A percentile compares a stretch with the other conserved stretches of the same genome.
phyloP scores from a whole-genome alignment of 2,797 vertebrate genomes.

The Mus caroli region DNA sequence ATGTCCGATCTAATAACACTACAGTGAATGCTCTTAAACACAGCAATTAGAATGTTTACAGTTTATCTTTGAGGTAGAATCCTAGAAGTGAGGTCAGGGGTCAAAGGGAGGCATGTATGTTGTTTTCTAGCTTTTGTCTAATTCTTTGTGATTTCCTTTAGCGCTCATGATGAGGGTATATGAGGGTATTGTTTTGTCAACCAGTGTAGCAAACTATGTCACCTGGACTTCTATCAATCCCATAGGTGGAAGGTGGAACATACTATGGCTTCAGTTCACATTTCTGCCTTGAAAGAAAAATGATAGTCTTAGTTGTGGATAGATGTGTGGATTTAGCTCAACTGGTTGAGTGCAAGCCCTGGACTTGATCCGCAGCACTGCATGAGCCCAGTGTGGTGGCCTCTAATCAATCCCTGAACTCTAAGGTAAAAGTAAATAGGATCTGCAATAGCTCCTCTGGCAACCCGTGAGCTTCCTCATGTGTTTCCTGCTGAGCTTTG shows the following conservation, averaged over 20 bases:
- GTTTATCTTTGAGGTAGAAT: neutral
- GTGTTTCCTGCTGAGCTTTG: neutral
- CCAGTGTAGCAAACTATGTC: neutral
- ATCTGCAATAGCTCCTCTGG: neutral
- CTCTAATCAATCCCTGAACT: neutral
- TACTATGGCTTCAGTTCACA: neutral
- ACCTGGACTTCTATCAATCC: neutral
- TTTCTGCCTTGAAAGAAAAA: neutral
- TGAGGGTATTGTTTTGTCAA: neutral
- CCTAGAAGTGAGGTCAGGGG: neutral
- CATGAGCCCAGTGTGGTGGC: neutral
- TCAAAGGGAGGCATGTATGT: neutral
- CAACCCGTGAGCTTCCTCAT: neutral
- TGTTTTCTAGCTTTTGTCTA: neutral
- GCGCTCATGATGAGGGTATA: fast-evolving
- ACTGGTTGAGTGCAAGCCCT: neutral
- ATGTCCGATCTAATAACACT: neutral
- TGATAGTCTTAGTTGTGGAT: neutral
- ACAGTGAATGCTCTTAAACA: neutral
- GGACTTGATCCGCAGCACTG: neutral
- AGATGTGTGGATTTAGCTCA: too few species aligned
- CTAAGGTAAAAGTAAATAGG: neutral
- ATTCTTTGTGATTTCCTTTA: neutral
- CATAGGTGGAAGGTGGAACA: neutral
- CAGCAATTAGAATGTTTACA: neutral